A percentile compares a stretch with the other conserved stretches of the same genome.
phyloP scores from a whole-genome alignment of 2,113 vertebrate species.

The Megaleporinus macrocephalus region DNA sequence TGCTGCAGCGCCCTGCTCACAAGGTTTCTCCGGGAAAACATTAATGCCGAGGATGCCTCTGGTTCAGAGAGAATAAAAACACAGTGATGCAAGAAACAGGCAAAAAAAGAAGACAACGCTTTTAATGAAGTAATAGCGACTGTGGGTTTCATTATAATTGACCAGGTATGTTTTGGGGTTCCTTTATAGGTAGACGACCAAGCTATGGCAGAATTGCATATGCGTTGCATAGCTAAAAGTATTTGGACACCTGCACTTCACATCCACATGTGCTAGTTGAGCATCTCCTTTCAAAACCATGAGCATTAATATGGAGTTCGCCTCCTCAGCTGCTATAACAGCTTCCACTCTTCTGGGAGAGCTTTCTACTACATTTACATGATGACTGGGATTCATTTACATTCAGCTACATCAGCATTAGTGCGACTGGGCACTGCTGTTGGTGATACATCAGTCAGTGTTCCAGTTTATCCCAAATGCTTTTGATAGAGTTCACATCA shows the following conservation, averaged over 20 bases:
- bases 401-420: no score
- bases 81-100: slow-evolving; percentile 9
- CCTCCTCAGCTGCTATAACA: no score
- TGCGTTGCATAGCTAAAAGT: not conserved
- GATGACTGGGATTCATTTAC: no score
- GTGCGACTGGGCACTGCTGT: no score
- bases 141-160: not conserved
- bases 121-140: not conserved
- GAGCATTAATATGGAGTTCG: no score
- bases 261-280: no score
- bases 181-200: not conserved
- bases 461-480: not conserved
- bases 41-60: not conserved
- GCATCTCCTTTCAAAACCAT: no score
- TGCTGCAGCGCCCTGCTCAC: not conserved
- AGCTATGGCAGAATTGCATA: not conserved
- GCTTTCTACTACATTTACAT: no score
- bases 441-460: no score
- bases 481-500: not conserved
- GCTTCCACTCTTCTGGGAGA: no score
- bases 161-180: not conserved
- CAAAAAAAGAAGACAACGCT: not conserved
- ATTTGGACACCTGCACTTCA: not conserved
- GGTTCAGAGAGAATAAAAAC: slow-evolving; percentile 15
- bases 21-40: slow-evolving; percentile 16